These are phyloP conservation scores for Lamproptera curius DNA, from an alignment of 2,888 invertebrate species.

Conservation along the genomic window DNA sequence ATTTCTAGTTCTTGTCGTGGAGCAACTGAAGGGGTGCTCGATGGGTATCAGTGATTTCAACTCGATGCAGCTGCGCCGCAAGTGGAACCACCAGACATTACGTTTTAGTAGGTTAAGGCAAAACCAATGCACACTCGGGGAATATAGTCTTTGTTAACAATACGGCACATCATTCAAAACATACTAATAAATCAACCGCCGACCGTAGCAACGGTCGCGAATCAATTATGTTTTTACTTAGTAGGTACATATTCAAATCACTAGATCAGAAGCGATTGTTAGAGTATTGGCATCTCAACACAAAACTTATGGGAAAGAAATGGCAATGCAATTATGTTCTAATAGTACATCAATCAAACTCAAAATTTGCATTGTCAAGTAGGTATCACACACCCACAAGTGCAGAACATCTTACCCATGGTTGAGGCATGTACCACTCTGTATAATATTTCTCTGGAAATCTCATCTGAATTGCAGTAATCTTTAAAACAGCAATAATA, in stretches of 20 bases:
- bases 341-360: slow-evolving; percentile 72
- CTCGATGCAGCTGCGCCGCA: slow-evolving; percentile 86
- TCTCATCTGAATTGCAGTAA: slow-evolving; percentile 66
- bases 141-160: slow-evolving; percentile 66
- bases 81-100: slow-evolving; percentile 74
- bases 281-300: slow-evolving; percentile 73
- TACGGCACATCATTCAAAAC: slow-evolving; percentile 70
- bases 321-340: slow-evolving; percentile 66
- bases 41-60: slow-evolving; percentile 85
- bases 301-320: slow-evolving; percentile 63
- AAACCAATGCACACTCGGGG: slow-evolving; percentile 75
- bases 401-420: slow-evolving; percentile 62
- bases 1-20: slow-evolving; percentile 85
- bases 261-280: slow-evolving; percentile 74
- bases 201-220: slow-evolving; percentile 33
- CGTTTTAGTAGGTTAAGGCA: slow-evolving; percentile 79
- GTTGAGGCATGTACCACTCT: slow-evolving; percentile 48
- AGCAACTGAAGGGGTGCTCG: slow-evolving; percentile 90
- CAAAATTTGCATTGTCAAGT: slow-evolving; percentile 60
- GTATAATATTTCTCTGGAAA: slow-evolving; percentile 50
- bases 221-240: slow-evolving; percentile 48
- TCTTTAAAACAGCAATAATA: slow-evolving; percentile 67
- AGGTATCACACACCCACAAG: slow-evolving; percentile 57
- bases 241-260: slow-evolving; percentile 67
- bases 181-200: slow-evolving; percentile 45